phyloP scores from a whole-genome alignment of 2,113 vertebrate genomes.

The Lathamus discolor region DNA sequence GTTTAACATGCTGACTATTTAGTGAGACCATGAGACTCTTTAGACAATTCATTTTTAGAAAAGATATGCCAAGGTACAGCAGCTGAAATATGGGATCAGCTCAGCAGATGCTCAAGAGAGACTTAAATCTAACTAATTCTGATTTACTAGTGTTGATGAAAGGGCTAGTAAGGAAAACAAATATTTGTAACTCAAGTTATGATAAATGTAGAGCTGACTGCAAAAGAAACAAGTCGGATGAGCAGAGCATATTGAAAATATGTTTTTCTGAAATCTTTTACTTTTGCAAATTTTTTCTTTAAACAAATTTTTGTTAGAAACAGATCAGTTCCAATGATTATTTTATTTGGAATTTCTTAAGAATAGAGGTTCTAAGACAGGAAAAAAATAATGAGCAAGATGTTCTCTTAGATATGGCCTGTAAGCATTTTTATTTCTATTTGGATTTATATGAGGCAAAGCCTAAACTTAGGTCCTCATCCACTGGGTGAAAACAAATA shows the following conservation, averaged over 20 bases:
- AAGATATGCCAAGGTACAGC: neutral
- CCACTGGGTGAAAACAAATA: neutral
- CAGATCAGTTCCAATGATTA: neutral
- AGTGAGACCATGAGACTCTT: neutral
- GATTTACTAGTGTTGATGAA: neutral
- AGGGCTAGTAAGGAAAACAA: neutral
- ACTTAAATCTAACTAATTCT: neutral
- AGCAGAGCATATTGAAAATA: neutral
- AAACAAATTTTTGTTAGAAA: neutral
- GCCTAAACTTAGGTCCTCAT: neutral
- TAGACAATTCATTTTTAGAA: neutral
- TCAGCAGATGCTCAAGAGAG: neutral
- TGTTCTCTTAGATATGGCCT: neutral
- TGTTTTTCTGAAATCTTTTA: neutral
- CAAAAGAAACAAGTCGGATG: neutral
- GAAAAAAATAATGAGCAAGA: rapidly evolving
- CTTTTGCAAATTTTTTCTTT: neutral
- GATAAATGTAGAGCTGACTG: neutral
- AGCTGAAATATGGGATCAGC: neutral
- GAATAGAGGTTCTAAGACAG: neutral
- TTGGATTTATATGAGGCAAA: neutral
- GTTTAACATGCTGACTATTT: neutral
- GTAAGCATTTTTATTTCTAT: neutral
- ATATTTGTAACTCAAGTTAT: neutral
- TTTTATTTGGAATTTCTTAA: neutral